These are phyloP conservation scores for Dipodomys merriami DNA, from an alignment of 2,113 vertebrate species.

Conservation along the genomic window DNA sequence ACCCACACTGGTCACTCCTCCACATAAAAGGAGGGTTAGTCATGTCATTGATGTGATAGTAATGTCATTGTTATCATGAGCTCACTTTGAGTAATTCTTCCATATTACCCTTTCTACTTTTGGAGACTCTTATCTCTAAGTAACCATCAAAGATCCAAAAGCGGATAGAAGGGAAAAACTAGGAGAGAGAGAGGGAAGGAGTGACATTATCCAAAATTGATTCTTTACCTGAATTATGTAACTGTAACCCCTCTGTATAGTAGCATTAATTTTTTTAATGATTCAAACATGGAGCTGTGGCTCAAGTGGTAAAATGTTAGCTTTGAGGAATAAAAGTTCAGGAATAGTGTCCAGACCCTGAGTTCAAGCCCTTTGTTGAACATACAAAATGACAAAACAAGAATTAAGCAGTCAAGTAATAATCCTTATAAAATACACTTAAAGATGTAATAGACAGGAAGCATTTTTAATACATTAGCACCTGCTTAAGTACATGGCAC, in stretches of 20 bases:
- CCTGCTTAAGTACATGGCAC: background rate
- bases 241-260: too few species aligned
- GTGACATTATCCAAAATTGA: too few species aligned
- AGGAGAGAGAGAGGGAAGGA: too few species aligned
- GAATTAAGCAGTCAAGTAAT: background rate
- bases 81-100: slow-evolving; percentile 43
- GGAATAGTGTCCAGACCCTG: background rate
- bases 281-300: too few species aligned
- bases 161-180: too few species aligned
- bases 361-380: background rate
- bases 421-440: background rate
- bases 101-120: background rate
- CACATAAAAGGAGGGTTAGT: background rate
- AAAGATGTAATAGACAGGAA: slow-evolving; percentile 17
- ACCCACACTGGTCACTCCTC: slow-evolving; percentile 2
- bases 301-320: too few species aligned
- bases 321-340: too few species aligned
- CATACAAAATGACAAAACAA: background rate
- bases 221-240: too few species aligned
- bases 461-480: background rate
- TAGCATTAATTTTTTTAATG: too few species aligned
- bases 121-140: too few species aligned
- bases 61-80: slow-evolving; percentile 7
- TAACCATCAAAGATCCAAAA: too few species aligned
- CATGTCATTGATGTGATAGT: background rate